Evolutionary conservation across 2,113 vertebrate species (phyloP).

Genomic region (Tenrec ecaudatus): DNA sequence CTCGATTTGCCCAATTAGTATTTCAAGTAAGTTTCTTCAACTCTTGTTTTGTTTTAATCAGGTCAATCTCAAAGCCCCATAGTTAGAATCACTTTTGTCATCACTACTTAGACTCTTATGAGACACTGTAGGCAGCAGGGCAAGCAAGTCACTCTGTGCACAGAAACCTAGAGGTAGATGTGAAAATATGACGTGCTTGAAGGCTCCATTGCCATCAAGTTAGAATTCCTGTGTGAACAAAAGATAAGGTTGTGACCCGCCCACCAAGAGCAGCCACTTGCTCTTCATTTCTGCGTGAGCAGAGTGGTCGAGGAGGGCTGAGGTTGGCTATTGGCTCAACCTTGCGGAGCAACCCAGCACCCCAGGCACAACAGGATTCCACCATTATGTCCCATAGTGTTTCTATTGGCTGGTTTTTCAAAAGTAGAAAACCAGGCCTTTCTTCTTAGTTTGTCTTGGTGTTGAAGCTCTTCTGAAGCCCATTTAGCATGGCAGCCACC

Average conservation of each 20-base stretch:
- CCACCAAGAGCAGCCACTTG: conserved; percentile 37
- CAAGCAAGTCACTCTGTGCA: conserved; percentile 34
- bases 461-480: background rate
- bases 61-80: too few relatives aligned
- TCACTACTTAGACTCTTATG: conserved; percentile 10
- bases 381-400: background rate
- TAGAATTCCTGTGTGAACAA: background rate
- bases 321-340: background rate
- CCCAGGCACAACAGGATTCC: background rate
- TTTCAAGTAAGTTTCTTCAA: background rate
- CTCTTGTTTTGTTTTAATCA: too few relatives aligned
- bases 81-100: background rate
- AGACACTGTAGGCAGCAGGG: background rate
- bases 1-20: conserved; percentile 41
- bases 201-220: conserved; percentile 28
- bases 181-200: background rate
- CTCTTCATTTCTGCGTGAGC: background rate
- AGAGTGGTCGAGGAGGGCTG: background rate
- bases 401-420: background rate
- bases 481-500: background rate
- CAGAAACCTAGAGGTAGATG: background rate
- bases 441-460: background rate
- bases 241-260: background rate
- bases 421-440: background rate
- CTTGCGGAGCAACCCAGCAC: background rate